phyloP scores from a whole-genome alignment of 2,113 vertebrate genomes.

The Mustela lutreola region DNA sequence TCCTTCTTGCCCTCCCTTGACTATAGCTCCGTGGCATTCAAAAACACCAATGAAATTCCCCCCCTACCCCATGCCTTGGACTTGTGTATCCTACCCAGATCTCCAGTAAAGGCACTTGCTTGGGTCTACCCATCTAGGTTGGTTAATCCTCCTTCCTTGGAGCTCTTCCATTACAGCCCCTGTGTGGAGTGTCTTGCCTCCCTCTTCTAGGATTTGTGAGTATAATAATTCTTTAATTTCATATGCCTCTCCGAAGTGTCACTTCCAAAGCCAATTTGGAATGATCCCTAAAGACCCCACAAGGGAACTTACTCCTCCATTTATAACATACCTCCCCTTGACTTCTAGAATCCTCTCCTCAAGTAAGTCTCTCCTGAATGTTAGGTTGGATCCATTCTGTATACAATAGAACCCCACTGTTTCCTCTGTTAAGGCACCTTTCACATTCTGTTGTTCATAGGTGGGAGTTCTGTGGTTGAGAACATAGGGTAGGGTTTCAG shows the following conservation, averaged over 20 bases:
- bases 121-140: not conserved
- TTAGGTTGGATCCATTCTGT: not conserved
- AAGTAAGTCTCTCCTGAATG: not conserved
- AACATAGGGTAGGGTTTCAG: not conserved
- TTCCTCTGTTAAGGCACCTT: not conserved
- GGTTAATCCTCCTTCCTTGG: not conserved
- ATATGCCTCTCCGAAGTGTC: not conserved
- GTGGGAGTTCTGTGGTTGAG: not conserved
- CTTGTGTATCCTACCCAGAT: not conserved
- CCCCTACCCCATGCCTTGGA: not conserved
- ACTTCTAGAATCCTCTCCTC: not conserved
- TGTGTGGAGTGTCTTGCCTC: not conserved
- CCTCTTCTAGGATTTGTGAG: not conserved
- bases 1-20: not conserved
- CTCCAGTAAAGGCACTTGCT: not conserved
- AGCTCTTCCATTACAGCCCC: accelerated
- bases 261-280: not conserved
- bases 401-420: not conserved
- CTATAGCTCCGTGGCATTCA: not conserved
- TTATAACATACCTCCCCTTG: not conserved
- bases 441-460: not conserved
- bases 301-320: not conserved
- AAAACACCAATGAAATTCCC: not conserved
- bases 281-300: not conserved
- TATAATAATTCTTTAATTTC: not conserved